Conservation (phyloP, 1,140 invertebrate genomes). For the Microplitis mediator region DNA sequence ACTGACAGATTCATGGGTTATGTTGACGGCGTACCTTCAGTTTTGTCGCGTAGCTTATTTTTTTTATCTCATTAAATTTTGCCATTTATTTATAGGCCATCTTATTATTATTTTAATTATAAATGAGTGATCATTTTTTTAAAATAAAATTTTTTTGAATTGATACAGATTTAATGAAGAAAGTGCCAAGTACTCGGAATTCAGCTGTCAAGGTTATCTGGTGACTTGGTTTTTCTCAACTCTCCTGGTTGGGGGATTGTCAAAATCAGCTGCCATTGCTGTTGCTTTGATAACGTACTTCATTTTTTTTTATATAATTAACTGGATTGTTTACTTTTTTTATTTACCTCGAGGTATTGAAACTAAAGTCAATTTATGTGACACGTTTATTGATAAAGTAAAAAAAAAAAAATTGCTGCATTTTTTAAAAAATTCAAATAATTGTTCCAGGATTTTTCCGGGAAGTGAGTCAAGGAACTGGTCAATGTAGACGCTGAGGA, state of each 20-base stretch:
- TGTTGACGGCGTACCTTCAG: constrained; percentile 40
- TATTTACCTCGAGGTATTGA: not conserved
- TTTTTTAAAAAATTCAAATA: no score
- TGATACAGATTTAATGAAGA: not conserved
- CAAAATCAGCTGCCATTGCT: constrained; percentile 62
- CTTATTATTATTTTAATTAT: not conserved
- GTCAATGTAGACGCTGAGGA: constrained; percentile 57
- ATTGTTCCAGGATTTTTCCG: no score
- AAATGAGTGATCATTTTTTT: not conserved
- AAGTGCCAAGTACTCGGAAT: not conserved
- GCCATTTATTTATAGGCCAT: not conserved
- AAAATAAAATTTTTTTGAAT: not conserved
- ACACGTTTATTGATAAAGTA: no score
- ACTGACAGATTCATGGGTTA: constrained; percentile 50
- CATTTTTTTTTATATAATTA: not conserved
- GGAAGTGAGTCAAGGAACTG: not conserved
- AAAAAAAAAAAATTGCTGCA: no score
- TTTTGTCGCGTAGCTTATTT: constrained; percentile 16
- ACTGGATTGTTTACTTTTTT: constrained; percentile 5
- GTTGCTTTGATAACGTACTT: constrained; percentile 9
- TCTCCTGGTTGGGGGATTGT: constrained; percentile 46
- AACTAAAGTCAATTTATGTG: no score
- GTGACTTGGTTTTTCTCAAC: constrained; percentile 1
- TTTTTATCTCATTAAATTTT: not conserved
- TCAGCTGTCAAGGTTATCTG: constrained; percentile 47